Evolutionary conservation across 1,140 invertebrate genomes (phyloP).

Genomic region (Listronotus bonariensis): DNA sequence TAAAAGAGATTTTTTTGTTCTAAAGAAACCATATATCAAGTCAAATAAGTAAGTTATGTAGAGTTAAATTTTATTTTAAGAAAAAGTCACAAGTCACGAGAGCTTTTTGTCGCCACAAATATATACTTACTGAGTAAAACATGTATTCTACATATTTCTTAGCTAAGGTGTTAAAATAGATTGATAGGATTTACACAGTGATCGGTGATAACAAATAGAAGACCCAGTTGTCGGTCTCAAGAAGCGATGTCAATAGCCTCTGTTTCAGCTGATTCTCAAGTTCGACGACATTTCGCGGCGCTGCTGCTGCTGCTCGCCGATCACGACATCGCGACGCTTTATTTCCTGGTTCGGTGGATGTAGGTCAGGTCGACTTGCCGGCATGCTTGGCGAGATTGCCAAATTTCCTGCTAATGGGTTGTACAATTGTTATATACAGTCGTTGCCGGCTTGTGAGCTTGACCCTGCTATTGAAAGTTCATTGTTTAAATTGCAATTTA

Average conservation of each 20-base stretch:
- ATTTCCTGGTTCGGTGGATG: constrained; percentile 53
- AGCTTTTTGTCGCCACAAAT: too few relatives aligned
- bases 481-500: too few relatives aligned
- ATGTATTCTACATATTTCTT: too few relatives aligned
- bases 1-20: too few relatives aligned
- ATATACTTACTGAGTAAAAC: too few relatives aligned
- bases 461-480: constrained; percentile 2
- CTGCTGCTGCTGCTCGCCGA: constrained; percentile 17
- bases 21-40: too few relatives aligned
- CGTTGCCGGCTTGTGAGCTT: constrained; percentile 16
- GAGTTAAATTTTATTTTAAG: too few relatives aligned
- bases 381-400: constrained; percentile 30
- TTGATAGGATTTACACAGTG: too few relatives aligned
- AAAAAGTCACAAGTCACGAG: too few relatives aligned
- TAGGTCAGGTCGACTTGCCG: constrained; percentile 51
- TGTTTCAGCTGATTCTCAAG: constrained; percentile 52
- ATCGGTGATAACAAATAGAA: not conserved
- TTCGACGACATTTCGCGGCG: constrained; percentile 49
- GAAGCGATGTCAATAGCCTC: constrained; percentile 49
- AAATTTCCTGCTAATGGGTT: constrained; percentile 30
- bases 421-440: constrained; percentile 1
- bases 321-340: constrained; percentile 51
- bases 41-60: too few relatives aligned
- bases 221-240: constrained; percentile 46
- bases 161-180: too few relatives aligned